phyloP scores from a whole-genome alignment of 1,140 invertebrate genomes.

The Drosophila biarmipes region DNA sequence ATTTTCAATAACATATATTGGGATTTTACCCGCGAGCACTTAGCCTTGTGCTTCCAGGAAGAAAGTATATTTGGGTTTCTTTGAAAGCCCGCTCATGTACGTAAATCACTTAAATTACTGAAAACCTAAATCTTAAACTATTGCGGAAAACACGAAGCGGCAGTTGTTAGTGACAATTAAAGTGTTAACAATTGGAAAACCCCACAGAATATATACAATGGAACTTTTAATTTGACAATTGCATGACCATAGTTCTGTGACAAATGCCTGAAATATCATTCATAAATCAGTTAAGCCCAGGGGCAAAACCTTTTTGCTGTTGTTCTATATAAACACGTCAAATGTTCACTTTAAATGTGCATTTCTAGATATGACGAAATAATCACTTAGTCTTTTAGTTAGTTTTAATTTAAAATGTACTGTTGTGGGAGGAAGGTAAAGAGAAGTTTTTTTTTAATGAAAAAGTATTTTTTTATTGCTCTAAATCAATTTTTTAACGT shows the following conservation, averaged over 20 bases:
- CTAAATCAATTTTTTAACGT: too few species aligned
- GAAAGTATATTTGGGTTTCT: slow-evolving; percentile 28
- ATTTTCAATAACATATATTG: slow-evolving; percentile 13
- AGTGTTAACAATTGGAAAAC: slow-evolving; percentile 59
- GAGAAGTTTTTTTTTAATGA: too few species aligned
- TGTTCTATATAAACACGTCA: slow-evolving; percentile 9
- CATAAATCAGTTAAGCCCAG: slow-evolving; percentile 16
- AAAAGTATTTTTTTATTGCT: too few species aligned
- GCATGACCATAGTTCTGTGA: slow-evolving; percentile 33
- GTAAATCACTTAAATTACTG: slow-evolving; percentile 38
- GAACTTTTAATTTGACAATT: slow-evolving; percentile 42
- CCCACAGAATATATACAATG: slow-evolving; percentile 1
- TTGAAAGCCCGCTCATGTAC: slow-evolving; percentile 38
- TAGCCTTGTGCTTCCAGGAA: slow-evolving; percentile 16
- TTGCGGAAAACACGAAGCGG: slow-evolving; percentile 52
- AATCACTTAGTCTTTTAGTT: not conserved
- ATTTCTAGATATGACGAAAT: slow-evolving; percentile 22
- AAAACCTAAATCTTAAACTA: slow-evolving; percentile 17
- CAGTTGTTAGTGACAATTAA: slow-evolving; percentile 47
- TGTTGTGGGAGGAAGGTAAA: too few species aligned
- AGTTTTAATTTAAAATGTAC: not conserved
- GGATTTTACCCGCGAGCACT: slow-evolving; percentile 6
- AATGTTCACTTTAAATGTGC: not conserved
- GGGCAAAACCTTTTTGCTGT: slow-evolving; percentile 2
- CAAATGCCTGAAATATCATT: slow-evolving; percentile 19